Conservation (phyloP, 2,888 invertebrate species). For the Amiota communis region DNA sequence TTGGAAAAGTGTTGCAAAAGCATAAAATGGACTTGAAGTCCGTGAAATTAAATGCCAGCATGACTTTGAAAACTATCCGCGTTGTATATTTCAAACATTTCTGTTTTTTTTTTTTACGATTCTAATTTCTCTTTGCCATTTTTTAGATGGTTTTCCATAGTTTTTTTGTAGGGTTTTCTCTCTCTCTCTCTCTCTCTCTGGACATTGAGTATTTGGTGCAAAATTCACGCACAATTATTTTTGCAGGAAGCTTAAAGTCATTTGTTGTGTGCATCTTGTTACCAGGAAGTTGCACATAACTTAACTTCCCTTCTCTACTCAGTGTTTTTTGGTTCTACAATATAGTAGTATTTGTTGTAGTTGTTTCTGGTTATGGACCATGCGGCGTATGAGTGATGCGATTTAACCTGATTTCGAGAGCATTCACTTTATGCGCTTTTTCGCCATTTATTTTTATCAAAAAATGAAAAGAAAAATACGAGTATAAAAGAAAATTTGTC, state of each 20-base stretch:
- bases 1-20: conserved; percentile 60
- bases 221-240: conserved; percentile 65
- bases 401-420: too few relatives aligned
- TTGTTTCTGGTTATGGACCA: too few relatives aligned
- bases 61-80: conserved; percentile 52
- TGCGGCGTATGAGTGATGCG: too few relatives aligned
- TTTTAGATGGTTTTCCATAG: not conserved
- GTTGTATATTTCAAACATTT: conserved; percentile 5
- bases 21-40: conserved; percentile 63
- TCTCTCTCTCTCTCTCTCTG: not conserved
- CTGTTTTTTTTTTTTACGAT: not conserved
- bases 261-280: not conserved
- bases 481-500: conserved; percentile 1
- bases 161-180: not conserved
- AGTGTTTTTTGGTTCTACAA: too few relatives aligned
- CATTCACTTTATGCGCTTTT: too few relatives aligned
- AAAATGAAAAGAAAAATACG: too few relatives aligned
- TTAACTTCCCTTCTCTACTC: too few relatives aligned
- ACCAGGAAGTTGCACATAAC: not conserved
- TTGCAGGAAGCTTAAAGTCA: conserved; percentile 35
- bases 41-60: conserved; percentile 65
- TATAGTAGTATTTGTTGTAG: too few relatives aligned
- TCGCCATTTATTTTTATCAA: too few relatives aligned
- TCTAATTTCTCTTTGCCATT: not conserved
- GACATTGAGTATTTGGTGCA: not conserved